phyloP scores from a whole-genome alignment of 1,140 invertebrate species.

The Zaprionus gabonicus region DNA sequence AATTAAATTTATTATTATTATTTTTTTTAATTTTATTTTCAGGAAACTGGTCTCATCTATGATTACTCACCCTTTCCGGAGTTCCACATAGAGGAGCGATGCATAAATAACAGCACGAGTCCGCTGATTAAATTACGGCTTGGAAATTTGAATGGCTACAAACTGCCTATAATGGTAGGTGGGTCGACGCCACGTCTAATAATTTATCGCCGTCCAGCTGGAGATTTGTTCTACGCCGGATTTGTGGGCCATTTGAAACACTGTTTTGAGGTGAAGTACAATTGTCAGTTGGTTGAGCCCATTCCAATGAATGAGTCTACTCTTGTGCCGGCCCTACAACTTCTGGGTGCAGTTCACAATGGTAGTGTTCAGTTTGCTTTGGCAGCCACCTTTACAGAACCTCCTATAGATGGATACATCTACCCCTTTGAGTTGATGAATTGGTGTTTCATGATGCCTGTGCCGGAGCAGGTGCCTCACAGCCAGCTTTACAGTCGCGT shows the following conservation, averaged over 20 bases:
- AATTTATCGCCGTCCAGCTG: slow-evolving; percentile 35
- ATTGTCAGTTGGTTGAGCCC: slow-evolving; percentile 48
- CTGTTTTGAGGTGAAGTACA: slow-evolving; percentile 56
- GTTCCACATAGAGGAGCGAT: slow-evolving; percentile 45
- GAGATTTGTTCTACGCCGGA: slow-evolving; percentile 45
- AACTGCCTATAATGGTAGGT: slow-evolving; percentile 51
- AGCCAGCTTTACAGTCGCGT: slow-evolving; percentile 62
- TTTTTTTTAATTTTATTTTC: background rate
- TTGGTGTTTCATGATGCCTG: slow-evolving; percentile 73
- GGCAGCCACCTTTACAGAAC: slow-evolving; percentile 32
- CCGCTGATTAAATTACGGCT: slow-evolving; percentile 30
- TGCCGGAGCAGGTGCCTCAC: slow-evolving; percentile 51
- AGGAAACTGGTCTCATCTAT: slow-evolving; percentile 47
- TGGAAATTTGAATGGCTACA: slow-evolving; percentile 52
- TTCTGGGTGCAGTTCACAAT: slow-evolving; percentile 56
- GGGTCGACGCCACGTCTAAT: slow-evolving; percentile 68
- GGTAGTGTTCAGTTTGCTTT: slow-evolving; percentile 55
- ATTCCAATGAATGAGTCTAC: slow-evolving; percentile 25
- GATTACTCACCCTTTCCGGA: slow-evolving; percentile 65
- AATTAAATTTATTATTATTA: background rate
- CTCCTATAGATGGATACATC: slow-evolving; percentile 33
- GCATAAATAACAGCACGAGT: slow-evolving; percentile 10
- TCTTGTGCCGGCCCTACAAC: slow-evolving; percentile 27
- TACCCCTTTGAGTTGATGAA: slow-evolving; percentile 69
- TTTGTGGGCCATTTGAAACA: slow-evolving; percentile 59